Percentiles rank a stretch among this genome's conserved stretches.
phyloP scores from a whole-genome alignment of 2,888 invertebrate species.

The Epinotia ramella region DNA sequence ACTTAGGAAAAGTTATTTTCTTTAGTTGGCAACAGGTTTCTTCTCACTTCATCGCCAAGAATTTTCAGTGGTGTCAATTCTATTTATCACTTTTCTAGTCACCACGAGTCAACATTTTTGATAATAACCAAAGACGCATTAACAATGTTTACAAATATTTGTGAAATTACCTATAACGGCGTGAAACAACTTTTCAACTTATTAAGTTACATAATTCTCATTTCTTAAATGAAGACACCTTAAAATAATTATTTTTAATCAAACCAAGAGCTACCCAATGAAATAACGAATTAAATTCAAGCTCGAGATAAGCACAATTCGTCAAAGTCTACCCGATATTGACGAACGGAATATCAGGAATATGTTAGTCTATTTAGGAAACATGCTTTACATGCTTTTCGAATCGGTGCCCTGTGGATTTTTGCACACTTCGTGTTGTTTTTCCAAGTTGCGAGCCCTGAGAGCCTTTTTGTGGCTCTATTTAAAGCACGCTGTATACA shows the following conservation, averaged over 20 bases:
- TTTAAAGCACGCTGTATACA: constrained; percentile 58
- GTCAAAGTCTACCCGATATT: not conserved
- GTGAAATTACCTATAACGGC: no score
- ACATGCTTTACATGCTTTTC: not conserved
- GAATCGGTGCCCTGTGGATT: constrained; percentile 10
- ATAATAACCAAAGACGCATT: no score
- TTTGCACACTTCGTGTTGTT: constrained; percentile 2
- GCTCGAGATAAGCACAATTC: not conserved
- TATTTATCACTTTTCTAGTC: no score
- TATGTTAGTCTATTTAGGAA: not conserved
- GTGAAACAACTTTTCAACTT: no score
- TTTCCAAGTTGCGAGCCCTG: constrained; percentile 9
- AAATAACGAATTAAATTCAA: not conserved
- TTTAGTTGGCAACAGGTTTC: no score
- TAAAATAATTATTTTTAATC: not conserved
- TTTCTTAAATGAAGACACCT: no score
- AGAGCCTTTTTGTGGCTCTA: constrained; percentile 64
- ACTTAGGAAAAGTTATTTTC: no score
- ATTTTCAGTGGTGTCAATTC: no score
- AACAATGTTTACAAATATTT: no score
- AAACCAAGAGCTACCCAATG: not conserved
- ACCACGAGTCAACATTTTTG: no score
- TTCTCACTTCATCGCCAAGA: no score
- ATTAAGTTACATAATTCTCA: no score
- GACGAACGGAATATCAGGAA: not conserved